A percentile compares a stretch with the other conserved stretches of the same genome.
These are phyloP conservation scores for Drosophila cardini DNA, from an alignment of 1,140 invertebrate species.

Conservation along the genomic window DNA sequence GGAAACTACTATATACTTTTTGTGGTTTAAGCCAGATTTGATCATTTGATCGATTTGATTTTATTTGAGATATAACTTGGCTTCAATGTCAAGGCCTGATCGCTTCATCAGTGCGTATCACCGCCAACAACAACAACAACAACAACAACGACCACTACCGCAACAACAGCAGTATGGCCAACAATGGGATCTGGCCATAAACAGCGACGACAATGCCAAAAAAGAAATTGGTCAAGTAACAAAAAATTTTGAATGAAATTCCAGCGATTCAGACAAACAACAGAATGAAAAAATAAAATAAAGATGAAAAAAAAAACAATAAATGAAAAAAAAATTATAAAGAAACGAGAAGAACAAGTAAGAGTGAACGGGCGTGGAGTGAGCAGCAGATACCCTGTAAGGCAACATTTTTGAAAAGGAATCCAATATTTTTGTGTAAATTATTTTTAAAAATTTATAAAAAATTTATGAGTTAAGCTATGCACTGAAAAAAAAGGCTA, in stretches of 20 bases:
- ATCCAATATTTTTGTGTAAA: too few species aligned
- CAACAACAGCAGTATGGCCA: constrained; percentile 28
- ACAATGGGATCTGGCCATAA: constrained; percentile 50
- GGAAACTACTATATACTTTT: too few species aligned
- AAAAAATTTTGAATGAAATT: constrained; percentile 77
- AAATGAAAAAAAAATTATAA: constrained; percentile 9
- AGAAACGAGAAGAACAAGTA: constrained; percentile 31
- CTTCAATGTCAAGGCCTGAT: constrained; percentile 79
- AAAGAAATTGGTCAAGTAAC: constrained; percentile 75
- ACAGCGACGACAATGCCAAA: constrained; percentile 25
- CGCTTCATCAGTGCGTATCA: constrained; percentile 59
- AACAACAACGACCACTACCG: not conserved
- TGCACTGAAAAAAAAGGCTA: too few species aligned
- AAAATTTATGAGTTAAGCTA: too few species aligned
- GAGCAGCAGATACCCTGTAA: constrained; percentile 31
- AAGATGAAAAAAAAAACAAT: constrained; percentile 14
- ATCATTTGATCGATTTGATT: not conserved
- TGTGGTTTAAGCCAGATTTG: not conserved
- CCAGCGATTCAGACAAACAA: constrained; percentile 57
- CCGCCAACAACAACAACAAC: constrained; percentile 4
- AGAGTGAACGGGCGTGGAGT: too few species aligned
- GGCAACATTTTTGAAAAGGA: too few species aligned
- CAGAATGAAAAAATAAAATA: constrained; percentile 19
- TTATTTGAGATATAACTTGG: not conserved
- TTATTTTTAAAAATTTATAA: too few species aligned